These are phyloP conservation scores for Allobates femoralis DNA, from an alignment of 2,797 vertebrate genomes.

Conservation along the genomic window DNA sequence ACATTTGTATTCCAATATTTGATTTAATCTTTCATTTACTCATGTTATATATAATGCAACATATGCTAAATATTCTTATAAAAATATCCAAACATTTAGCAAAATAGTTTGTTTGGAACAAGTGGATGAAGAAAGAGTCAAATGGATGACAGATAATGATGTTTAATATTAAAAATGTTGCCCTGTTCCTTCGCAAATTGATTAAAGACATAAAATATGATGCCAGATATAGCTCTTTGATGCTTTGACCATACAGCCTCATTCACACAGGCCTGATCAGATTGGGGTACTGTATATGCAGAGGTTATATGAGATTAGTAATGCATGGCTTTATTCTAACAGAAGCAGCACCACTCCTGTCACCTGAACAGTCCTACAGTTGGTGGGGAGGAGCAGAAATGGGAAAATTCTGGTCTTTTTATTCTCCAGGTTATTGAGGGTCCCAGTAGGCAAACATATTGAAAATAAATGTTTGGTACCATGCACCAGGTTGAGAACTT, in stretches of 20 bases:
- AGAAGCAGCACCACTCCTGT: background rate
- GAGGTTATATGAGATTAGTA: background rate
- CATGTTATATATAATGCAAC: conserved; percentile 1
- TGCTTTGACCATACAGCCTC: background rate
- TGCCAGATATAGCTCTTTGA: background rate
- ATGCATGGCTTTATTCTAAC: background rate
- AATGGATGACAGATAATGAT: background rate
- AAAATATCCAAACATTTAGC: conserved; percentile 24
- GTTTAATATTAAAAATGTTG: background rate
- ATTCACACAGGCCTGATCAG: background rate
- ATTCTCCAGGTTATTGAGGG: too few species aligned
- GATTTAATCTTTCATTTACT: background rate
- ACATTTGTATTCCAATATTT: background rate
- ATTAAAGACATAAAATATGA: background rate
- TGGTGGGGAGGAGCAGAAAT: too few species aligned
- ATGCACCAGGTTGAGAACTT: too few species aligned
- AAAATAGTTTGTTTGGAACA: conserved; percentile 39
- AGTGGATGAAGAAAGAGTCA: background rate
- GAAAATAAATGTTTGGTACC: too few species aligned
- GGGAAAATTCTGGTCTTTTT: too few species aligned
- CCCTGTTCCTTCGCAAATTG: background rate
- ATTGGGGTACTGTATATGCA: background rate
- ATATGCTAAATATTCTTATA: conserved; percentile 7
- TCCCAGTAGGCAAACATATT: too few species aligned
- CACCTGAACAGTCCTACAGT: background rate